Base-by-base conservation (phyloP, 2,888 invertebrate genomes). In the Pristionchus arcanus region DNA sequence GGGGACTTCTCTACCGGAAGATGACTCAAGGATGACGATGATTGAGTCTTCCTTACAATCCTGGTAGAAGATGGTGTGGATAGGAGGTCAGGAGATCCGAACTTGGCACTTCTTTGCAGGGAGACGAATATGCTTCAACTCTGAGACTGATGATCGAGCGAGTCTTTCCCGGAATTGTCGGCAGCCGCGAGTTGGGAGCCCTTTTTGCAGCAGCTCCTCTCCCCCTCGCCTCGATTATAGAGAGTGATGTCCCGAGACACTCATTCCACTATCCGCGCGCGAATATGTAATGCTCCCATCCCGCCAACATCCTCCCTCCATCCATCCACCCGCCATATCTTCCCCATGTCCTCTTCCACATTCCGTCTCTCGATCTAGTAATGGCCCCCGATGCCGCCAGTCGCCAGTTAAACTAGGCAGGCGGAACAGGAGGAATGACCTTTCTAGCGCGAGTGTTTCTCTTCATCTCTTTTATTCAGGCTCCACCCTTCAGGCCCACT, bases 351-450 rank as follows among this genome's bases (percentile, higher is more conserved):
- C 49, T 81, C 53, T 53, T 4, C 2, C 49, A 81, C 81, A 81
- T 81, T 81, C 81, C 53, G 49, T 13, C 81, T 13, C 81, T 81
- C 42, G 49, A 53, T 53, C 42, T n/a, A 81, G 49, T 53, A 81
- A 81, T 53, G 49, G 42, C 25, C n/a, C 1, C 55, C 2, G 81
- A n/a, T n/a, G n/a, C n/a, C n/a, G n/a, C n/a, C 77, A 68, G 31
- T 34, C 42, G 37, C 37, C 74, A 74, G 74, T 74, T 74, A 74
- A 74, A 74, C 15, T 81, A 9, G 77, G 11, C n/a, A 28, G 53
- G 16, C 28, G 81, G 81, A 81, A 81, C 81, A 81, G 49, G 81
- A n/a, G 53, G 49, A 81, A 81, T 81, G 81, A 81, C 81, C 81
- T 81, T 42, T 81, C 37, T 31, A 16, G 3, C 31, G 25, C 11